Evolutionary conservation across 2,113 vertebrate genomes (phyloP).

Genomic region (Gymnogyps californianus): DNA sequence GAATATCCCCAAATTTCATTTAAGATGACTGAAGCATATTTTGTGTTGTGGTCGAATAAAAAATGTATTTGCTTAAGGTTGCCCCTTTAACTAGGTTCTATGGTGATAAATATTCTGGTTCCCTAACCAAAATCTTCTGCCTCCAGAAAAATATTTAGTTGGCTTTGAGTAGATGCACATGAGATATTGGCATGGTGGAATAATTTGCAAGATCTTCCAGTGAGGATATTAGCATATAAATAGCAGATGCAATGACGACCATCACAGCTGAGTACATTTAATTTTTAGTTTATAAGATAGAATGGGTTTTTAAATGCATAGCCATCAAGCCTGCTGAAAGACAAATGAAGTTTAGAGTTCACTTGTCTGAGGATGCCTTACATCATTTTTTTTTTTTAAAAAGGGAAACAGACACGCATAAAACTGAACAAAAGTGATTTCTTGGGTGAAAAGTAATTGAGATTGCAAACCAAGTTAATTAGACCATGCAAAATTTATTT

Average conservation of each 20-base stretch:
- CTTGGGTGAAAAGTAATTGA: conserved; percentile 81
- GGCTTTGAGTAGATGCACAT: conserved; percentile 83
- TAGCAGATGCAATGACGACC: conserved; percentile 94
- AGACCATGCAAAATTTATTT: conserved; percentile 79
- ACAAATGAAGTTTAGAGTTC: conserved; percentile 96
- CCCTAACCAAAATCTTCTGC: conserved; percentile 45
- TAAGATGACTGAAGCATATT: not conserved
- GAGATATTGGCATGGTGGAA: conserved; percentile 93
- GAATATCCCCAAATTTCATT: not conserved
- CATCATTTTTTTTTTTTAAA: conserved; percentile 80
- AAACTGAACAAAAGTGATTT: conserved; percentile 75
- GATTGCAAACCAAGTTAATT: conserved; percentile 82
- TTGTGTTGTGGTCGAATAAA: not conserved
- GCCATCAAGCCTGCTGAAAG: conserved; percentile 94
- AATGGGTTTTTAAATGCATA: conserved; percentile 97
- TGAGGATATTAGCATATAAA: conserved; percentile 99
- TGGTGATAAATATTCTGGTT: conserved; percentile 33
- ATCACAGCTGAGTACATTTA: conserved; percentile 99
- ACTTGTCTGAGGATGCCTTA: conserved; percentile 86
- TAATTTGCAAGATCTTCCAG: conserved; percentile 97
- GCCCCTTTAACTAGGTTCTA: not conserved
- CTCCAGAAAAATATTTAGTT: conserved; percentile 69
- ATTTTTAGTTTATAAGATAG: conserved; percentile 99
- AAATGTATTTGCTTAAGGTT: not conserved
- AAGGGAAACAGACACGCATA: conserved; percentile 81